Conservation (phyloP, 2,113 vertebrate genomes). For the Bathybates hornii region DNA sequence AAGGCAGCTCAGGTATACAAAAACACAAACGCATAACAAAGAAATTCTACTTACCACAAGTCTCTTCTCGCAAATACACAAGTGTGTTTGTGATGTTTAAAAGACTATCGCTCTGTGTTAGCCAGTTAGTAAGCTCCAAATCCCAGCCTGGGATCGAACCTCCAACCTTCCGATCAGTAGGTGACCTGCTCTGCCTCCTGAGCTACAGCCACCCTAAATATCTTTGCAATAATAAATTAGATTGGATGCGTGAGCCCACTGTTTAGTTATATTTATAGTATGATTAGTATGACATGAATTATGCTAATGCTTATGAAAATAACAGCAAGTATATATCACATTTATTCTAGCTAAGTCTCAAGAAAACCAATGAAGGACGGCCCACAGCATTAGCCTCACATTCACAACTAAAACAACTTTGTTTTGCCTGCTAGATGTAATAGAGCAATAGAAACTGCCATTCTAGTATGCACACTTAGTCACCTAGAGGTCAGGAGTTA, state of each 20-base stretch:
- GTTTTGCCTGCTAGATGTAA: background rate
- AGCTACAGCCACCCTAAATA: background rate
- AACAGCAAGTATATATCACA: background rate
- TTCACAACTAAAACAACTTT: background rate
- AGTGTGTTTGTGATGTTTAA: background rate
- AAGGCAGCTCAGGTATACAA: background rate
- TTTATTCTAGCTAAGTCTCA: background rate
- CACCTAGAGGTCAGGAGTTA: background rate
- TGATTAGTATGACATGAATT: background rate
- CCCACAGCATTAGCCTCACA: background rate
- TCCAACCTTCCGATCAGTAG: too few relatives aligned
- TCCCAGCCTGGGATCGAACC: background rate
- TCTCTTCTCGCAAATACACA: rapidly evolving
- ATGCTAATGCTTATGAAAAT: background rate
- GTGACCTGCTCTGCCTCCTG: too few relatives aligned
- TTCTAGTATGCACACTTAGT: background rate
- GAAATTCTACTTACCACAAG: background rate
- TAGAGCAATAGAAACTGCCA: background rate
- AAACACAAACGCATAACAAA: background rate
- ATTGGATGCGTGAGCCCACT: rapidly evolving
- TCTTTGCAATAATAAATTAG: background rate
- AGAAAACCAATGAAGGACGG: background rate
- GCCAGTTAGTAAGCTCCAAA: background rate
- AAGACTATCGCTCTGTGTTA: rapidly evolving
- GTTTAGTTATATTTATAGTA: background rate